Evolutionary conservation across 1,140 invertebrate genomes (phyloP), one percentile per base, ranked within the genome.

Genomic region (Ectropis grisescens): DNA sequence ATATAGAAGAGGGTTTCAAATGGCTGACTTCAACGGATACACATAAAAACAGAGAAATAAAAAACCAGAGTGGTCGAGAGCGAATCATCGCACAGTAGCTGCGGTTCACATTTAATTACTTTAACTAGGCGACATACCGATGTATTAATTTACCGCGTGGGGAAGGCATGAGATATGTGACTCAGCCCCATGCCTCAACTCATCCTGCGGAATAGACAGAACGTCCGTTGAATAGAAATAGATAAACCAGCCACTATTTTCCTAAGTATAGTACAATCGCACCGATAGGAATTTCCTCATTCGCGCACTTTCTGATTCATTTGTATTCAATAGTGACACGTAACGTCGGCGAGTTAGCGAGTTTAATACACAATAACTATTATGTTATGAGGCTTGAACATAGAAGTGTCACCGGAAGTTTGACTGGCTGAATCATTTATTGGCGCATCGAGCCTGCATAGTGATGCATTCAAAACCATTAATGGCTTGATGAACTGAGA

Each of bases 221-320:
- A 19, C 16, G 16, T 19, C 16, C 16, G 16, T 8, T 40, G 30
- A 41, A 41, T 37, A 44, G 28, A 23, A 43, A 48, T 47, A 43
- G 29, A 14, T 47, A 35, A 33, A 35, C 4, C 19, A 22, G 19
- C 9, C 9, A 22, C 9, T 9, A 22, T 22, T 22, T 22, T 22
- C 9, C 6, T 26, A 6, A n/a, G 24, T 8, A 22, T 13, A 44
- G 52, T 62, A 55, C 57, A 35, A 52, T 29, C 42, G 68, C 47
- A 58, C 52, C 43, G 52, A 59, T 58, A 52, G 62, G 65, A 74
- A 78, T 74, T 78, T 74, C 65, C 60, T 62, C 41, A 53, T 71
- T 68, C 53, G 56, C 61, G 65, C 62, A 58, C 53, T 58, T 65
- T 59, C 55, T 72, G 69, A 65, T 59, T 75, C 68, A 78, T 75